phyloP scores from a whole-genome alignment of 2,113 vertebrate genomes.

The Sitta europaea region DNA sequence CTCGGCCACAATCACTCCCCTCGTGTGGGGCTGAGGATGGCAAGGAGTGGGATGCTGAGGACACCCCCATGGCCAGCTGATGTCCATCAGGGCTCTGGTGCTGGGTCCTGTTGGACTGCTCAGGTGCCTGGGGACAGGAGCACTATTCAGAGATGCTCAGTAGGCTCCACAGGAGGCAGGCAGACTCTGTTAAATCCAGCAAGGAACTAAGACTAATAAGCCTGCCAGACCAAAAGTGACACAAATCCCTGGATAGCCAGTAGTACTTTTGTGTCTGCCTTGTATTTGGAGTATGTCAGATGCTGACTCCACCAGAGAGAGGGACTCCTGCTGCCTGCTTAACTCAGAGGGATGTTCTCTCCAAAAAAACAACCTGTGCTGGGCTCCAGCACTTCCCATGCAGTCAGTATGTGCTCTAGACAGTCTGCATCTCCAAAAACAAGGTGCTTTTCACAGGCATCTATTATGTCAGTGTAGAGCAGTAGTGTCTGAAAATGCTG shows the following conservation, averaged over 20 bases:
- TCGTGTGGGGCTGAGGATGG: rapidly evolving
- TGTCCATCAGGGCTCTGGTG: not conserved
- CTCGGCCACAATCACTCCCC: rapidly evolving
- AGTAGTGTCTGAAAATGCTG: slow-evolving; percentile 4
- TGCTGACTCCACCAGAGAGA: not conserved
- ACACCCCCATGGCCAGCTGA: not conserved
- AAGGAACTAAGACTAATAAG: not conserved
- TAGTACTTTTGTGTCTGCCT: not conserved
- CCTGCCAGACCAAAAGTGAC: not conserved
- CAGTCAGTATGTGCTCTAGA: not conserved
- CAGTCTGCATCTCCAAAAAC: not conserved
- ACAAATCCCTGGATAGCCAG: not conserved
- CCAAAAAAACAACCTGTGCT: not conserved
- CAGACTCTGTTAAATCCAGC: not conserved
- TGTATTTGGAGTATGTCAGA: not conserved
- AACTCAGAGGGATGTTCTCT: not conserved
- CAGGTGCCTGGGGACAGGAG: not conserved
- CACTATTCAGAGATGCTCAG: not conserved
- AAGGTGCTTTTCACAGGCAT: not conserved
- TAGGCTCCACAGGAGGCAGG: not conserved
- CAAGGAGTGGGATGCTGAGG: not conserved
- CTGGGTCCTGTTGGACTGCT: not conserved
- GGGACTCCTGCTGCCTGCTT: not conserved
- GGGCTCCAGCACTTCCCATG: not conserved
- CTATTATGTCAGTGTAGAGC: not conserved